Evolutionary conservation across 2,888 invertebrate genomes (phyloP), one percentile per base, ranked within the genome.

Genomic region (Oscheius sp.): DNA sequence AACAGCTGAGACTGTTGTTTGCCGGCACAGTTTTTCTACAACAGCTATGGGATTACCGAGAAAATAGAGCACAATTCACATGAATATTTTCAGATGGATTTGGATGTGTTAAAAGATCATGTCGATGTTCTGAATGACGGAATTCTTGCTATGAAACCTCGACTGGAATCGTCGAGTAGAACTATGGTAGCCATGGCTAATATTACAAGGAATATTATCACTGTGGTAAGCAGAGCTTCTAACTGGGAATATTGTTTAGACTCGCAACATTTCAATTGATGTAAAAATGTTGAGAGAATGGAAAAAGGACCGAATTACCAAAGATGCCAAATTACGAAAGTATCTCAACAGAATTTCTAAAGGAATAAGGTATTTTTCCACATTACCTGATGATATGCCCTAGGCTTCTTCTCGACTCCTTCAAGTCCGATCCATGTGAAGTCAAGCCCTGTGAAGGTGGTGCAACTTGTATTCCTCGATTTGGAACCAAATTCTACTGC

Each of bases 401-500:
- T 53, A 74, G 74, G 18, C 16, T 43, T 52, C 25, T 74, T 12
- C n/a, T 63, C n/a, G 70, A 69, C 16, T 27, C 41, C 23, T 27
- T 76, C 12, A 63, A 64, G 3, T 43, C 45, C 45, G 76, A 88
- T 72, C 79, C 78, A 1, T 88, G 88, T 72, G 71, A 75, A 0
- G 74, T 72, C 9, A 74, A 74, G 52, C 85, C 85, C 6, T 88
- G 88, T 68, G 43, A 76, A 35, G 83, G 79, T 55, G 88, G 88
- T 7, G 87, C 78, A 2, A 87, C 85, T 0, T 88, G 88, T 76
- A 83, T 88, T 63, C 75, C 78, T 9, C n/a, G 66, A n/a, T 73
- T 85, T 61, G 85, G 83, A 13, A 29, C 64, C 29, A 80, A 81
- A 49, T 86, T 73, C 72, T 64, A 72, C 25, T 88, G 88, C 56